Conservation (phyloP, 1,140 invertebrate genomes). For the Nephotettix cincticeps region DNA sequence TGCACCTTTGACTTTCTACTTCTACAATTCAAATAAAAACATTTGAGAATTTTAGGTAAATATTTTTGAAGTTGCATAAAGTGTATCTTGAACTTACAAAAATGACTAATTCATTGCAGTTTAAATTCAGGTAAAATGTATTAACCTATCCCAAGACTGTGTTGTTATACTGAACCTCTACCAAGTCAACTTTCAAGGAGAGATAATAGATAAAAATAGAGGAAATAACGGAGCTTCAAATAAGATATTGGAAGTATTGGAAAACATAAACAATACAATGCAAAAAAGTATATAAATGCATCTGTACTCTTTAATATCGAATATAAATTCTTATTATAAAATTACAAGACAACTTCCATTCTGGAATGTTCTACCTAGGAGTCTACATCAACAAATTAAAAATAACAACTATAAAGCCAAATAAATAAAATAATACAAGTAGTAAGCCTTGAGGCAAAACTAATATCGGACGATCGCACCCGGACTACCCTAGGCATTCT, state of each 20-base stretch:
- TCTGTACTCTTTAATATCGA: neutral
- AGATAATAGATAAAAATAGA: neutral
- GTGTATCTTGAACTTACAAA: neutral
- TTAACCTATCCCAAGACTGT: neutral
- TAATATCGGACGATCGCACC: neutral
- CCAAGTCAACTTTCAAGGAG: neutral
- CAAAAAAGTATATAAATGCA: neutral
- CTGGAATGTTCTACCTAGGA: conserved; percentile 5
- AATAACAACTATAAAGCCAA: conserved; percentile 4
- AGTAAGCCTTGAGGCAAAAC: neutral
- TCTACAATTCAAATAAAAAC: neutral
- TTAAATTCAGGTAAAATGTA: neutral
- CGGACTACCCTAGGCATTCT: neutral
- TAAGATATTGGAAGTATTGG: too few species aligned
- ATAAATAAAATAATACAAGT: conserved; percentile 10
- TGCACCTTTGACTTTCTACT: neutral
- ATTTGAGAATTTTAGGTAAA: neutral
- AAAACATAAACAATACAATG: too few species aligned
- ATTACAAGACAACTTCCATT: conserved; percentile 17
- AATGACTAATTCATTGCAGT: neutral
- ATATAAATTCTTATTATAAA: conserved; percentile 22
- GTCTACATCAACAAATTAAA: conserved; percentile 5
- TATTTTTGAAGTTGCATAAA: neutral
- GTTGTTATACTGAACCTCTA: neutral
- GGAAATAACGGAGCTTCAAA: neutral